These are phyloP conservation scores for Columba guinea DNA, from an alignment of 2,797 vertebrate genomes.

Conservation along the genomic window DNA sequence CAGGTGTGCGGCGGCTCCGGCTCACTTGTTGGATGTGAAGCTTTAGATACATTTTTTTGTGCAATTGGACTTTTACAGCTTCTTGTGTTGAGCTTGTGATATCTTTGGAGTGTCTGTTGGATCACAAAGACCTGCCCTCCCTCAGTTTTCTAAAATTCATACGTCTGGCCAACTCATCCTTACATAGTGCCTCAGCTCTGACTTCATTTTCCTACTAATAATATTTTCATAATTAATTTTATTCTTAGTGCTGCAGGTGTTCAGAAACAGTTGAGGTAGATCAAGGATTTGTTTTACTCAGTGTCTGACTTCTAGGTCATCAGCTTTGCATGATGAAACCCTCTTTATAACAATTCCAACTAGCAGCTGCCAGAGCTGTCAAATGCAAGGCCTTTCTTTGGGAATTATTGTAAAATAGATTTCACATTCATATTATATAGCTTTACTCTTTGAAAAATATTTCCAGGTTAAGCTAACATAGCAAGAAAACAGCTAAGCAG, in stretches of 20 bases:
- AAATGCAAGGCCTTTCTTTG: background rate
- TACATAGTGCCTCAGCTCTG: background rate
- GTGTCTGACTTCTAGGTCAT: background rate
- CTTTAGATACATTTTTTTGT: background rate
- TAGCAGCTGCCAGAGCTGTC: background rate
- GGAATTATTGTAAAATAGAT: background rate
- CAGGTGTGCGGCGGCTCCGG: background rate
- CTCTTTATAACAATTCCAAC: background rate
- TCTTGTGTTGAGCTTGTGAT: background rate
- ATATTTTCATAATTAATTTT: background rate
- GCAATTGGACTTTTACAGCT: background rate
- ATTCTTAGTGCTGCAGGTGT: background rate
- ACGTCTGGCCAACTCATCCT: background rate
- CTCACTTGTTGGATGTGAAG: background rate
- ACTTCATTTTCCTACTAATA: background rate
- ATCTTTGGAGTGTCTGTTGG: background rate
- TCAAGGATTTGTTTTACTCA: background rate
- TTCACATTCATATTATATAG: background rate
- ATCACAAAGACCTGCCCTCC: background rate
- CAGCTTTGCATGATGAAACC: background rate
- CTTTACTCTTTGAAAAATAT: background rate
- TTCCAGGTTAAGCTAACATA: background rate
- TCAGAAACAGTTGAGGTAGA: background rate
- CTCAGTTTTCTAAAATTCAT: background rate
- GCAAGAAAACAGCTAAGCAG: background rate